Conservation (phyloP, 2,888 invertebrate genomes). For the Plebejus melissa region DNA sequence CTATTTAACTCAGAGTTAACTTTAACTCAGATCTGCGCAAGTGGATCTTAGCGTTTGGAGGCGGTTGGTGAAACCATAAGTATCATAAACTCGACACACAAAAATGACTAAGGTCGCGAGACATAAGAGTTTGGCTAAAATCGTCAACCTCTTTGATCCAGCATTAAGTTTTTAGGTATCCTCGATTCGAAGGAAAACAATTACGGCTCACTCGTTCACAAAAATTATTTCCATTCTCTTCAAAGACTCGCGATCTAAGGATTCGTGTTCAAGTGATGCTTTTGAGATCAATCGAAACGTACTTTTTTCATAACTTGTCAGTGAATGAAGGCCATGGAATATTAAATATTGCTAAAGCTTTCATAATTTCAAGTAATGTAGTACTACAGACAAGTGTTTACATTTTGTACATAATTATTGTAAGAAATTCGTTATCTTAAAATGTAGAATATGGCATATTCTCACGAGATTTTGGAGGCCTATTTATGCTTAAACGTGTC, state of each 20-base stretch:
- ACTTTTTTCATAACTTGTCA: neutral
- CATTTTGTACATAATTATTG: too few species aligned
- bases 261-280: slow-evolving; percentile 15
- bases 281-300: slow-evolving; percentile 4
- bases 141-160: neutral
- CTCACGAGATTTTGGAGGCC: too few species aligned
- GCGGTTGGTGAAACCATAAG: too few species aligned
- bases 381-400: too few species aligned
- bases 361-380: neutral
- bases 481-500: too few species aligned
- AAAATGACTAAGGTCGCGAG: neutral
- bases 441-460: too few species aligned
- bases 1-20: too few species aligned
- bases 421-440: too few species aligned
- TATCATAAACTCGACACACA: neutral
- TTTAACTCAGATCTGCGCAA: too few species aligned
- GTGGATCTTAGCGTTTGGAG: too few species aligned
- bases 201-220: slow-evolving; percentile 3
- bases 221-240: neutral
- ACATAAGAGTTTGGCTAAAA: neutral
- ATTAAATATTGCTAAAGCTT: neutral
- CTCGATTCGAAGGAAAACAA: neutral
- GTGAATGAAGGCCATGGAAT: neutral
- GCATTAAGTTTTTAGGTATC: slow-evolving; percentile 2
- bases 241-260: neutral